These are phyloP conservation scores for Pollenia griseotomentosa DNA, from an alignment of 2,888 invertebrate genomes.

Conservation along the genomic window DNA sequence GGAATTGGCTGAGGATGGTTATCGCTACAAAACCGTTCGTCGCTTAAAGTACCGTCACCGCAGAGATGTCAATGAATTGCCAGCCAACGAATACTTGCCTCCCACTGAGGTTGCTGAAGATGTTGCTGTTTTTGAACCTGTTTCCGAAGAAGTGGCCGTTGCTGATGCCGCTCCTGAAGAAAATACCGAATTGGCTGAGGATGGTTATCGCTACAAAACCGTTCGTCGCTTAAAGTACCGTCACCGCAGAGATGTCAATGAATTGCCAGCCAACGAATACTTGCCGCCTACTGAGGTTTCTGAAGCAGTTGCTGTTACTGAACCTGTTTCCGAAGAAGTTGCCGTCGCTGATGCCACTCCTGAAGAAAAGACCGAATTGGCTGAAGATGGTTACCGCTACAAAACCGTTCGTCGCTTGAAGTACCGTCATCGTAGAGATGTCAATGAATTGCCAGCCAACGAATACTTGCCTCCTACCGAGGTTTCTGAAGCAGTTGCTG, in stretches of 20 bases:
- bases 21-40: constrained; percentile 79
- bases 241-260: constrained; percentile 76
- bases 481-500: constrained; percentile 57
- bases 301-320: neutral
- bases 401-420: constrained; percentile 78
- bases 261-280: constrained; percentile 77
- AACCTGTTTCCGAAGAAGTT: neutral
- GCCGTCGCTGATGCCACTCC: constrained; percentile 58
- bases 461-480: constrained; percentile 78
- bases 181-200: constrained; percentile 61
- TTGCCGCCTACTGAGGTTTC: constrained; percentile 76
- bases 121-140: constrained; percentile 55
- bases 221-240: constrained; percentile 78
- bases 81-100: constrained; percentile 77
- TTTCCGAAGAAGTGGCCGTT: constrained; percentile 66
- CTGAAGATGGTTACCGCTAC: constrained; percentile 75
- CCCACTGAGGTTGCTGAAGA: constrained; percentile 40
- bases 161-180: constrained; percentile 42
- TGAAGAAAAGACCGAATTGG: constrained; percentile 53
- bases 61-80: constrained; percentile 77
- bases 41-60: constrained; percentile 77
- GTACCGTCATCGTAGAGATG: constrained; percentile 76
- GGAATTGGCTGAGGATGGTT: constrained; percentile 77
- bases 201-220: constrained; percentile 76
- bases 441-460: constrained; percentile 76